Conservation (phyloP, 2,113 vertebrate genomes). For the Xyrauchen texanus region DNA sequence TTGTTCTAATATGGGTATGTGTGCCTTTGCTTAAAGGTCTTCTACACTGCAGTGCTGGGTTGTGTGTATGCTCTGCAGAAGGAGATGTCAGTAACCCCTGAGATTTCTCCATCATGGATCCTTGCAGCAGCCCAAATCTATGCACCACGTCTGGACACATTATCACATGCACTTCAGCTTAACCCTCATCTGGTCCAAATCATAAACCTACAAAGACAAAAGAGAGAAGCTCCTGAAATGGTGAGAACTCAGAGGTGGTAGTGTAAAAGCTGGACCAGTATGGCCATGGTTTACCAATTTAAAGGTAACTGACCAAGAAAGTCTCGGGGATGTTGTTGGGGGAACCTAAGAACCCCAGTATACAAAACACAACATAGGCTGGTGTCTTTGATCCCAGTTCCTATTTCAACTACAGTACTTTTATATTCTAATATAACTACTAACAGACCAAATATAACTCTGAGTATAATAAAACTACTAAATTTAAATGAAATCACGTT, state of each 20-base stretch:
- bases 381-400: too few relatives aligned
- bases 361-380: too few relatives aligned
- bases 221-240: constrained; percentile 55
- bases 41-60: constrained; percentile 56
- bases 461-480: too few relatives aligned
- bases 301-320: too few relatives aligned
- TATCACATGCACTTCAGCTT: constrained; percentile 65
- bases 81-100: constrained; percentile 15
- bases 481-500: too few relatives aligned
- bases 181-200: constrained; percentile 55
- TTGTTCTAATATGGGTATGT: neutral
- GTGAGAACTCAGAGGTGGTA: constrained; percentile 48
- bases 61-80: constrained; percentile 67
- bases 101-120: constrained; percentile 72
- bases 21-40: constrained; percentile 57
- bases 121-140: constrained; percentile 61
- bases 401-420: too few relatives aligned
- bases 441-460: too few relatives aligned
- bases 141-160: constrained; percentile 63
- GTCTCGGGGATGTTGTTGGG: too few relatives aligned
- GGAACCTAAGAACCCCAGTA: too few relatives aligned
- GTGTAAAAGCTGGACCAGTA: too few relatives aligned
- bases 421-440: too few relatives aligned
- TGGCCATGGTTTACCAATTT: too few relatives aligned
- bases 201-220: constrained; percentile 3